Conservation (phyloP, 2,113 vertebrate species). For the Pagrus major region DNA sequence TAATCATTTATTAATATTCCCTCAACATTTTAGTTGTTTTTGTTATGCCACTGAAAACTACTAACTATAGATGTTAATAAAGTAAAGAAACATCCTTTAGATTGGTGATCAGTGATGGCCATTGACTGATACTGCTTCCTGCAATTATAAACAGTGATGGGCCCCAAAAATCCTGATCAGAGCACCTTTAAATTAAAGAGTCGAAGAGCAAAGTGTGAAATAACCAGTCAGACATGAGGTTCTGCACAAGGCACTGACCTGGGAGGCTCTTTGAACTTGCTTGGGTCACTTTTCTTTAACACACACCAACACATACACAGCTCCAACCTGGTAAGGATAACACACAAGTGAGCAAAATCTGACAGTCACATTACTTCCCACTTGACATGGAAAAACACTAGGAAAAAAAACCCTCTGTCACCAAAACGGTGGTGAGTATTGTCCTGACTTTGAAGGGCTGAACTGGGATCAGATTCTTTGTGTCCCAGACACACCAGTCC, state of each 20-base stretch:
- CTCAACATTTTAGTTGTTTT: no score
- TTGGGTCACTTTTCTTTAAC: slow-evolving; percentile 30
- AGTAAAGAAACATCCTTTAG: no score
- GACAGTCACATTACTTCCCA: not conserved
- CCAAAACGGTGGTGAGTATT: slow-evolving; percentile 14
- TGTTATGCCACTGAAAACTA: no score
- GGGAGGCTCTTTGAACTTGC: slow-evolving; percentile 27
- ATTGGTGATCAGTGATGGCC: no score
- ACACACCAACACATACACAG: slow-evolving; percentile 26
- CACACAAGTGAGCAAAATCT: not conserved
- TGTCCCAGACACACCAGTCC: slow-evolving; percentile 54
- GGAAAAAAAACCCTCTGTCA: slow-evolving; percentile 6
- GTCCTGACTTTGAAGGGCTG: slow-evolving; percentile 25
- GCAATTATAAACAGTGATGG: no score
- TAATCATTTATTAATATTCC: no score
- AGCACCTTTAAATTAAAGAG: no score
- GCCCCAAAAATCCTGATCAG: no score
- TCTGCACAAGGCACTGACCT: slow-evolving; percentile 57
- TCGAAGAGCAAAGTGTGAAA: slow-evolving; percentile 41
- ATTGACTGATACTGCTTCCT: no score
- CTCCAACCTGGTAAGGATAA: not conserved
- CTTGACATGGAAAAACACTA: slow-evolving; percentile 7
- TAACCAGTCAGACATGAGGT: slow-evolving; percentile 53
- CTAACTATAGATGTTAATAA: no score
- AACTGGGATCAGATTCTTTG: slow-evolving; percentile 52